Base-by-base conservation (phyloP, 2,888 invertebrate genomes). In the Anorthoa munda region DNA sequence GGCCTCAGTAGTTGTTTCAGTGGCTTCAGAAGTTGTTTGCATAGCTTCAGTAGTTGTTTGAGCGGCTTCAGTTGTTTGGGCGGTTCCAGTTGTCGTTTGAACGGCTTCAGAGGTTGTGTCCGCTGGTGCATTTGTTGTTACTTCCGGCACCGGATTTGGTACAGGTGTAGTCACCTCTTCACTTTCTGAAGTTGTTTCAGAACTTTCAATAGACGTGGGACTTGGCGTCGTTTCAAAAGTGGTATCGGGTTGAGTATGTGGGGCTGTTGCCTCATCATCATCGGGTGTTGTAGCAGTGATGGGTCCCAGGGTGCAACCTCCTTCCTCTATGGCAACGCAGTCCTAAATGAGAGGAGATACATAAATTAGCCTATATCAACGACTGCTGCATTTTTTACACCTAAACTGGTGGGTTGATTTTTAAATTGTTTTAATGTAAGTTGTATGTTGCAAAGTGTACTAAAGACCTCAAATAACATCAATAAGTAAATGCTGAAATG, bases 141-240 rank as follows among this genome's bases (percentile, higher is more conserved):
- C 39, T 39, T 39, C 39, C 39, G 39, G 31, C 0, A 31, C 7
- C 5, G 31, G 39, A 39, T 39, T 39, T 39, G 39, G 39, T 39
- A 39, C 39, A 39, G 4, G 9, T 39, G 39, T 39, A 18, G 56
- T 63, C 23, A 23, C 51, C 50, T 73, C 5, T 46, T 0, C 0
- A 58, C 65, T 5, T 13, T 26, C 31, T 0, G 26, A 3, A 13
- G 73, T 73, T 9, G 51, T 53, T 65, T 53, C n/a, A 12, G 9
- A 13, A 21, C 21, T 13, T 59, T 71, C 71, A 4, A 18, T 3
- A 2, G 72, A 51, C 2, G 68, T 39, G 39, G 39, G 39, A 39
- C 39, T 45, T 7, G 23, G 85, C 73, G 77, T 90, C 85, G 26
- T 26, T 81, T 18, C 53, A 4, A 50, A 26, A 88, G 70, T 1